Percentiles rank a stretch among this genome's conserved stretches.
phyloP scores from a whole-genome alignment of 2,888 invertebrate species.

The Theodoxus fluviatilis region DNA sequence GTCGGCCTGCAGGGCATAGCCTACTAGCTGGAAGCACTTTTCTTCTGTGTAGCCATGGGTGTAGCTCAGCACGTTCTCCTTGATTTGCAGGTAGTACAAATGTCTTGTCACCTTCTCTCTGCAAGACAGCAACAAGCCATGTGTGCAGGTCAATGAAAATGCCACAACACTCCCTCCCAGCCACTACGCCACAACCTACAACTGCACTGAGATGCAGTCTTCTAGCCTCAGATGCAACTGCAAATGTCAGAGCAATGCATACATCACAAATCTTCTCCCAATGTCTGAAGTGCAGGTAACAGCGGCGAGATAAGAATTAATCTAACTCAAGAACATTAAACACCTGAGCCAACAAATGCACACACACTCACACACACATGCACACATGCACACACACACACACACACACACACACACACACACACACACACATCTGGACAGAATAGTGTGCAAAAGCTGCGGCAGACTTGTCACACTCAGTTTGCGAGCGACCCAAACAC shows the following conservation, averaged over 20 bases:
- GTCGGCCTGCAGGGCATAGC: conserved; percentile 90
- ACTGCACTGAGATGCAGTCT: too few relatives aligned
- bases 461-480: too few relatives aligned
- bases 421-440: background rate
- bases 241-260: background rate
- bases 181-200: too few relatives aligned
- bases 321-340: too few relatives aligned
- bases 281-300: background rate
- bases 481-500: too few relatives aligned
- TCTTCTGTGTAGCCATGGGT: conserved; percentile 67
- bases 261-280: background rate
- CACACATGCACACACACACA: background rate
- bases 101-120: conserved; percentile 88
- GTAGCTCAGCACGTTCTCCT: conserved; percentile 77
- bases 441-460: too few relatives aligned
- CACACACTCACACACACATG: conserved; percentile 4
- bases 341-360: too few relatives aligned
- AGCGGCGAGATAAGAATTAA: too few relatives aligned
- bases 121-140: conserved; percentile 31
- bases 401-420: background rate
- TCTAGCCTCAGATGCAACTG: background rate
- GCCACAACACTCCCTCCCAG: too few relatives aligned
- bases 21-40: conserved; percentile 78
- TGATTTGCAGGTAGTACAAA: conserved; percentile 93
- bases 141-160: background rate